A percentile compares a stretch with the other conserved stretches of the same genome.
phyloP scores from a whole-genome alignment of 2,888 invertebrate species.

The Onchidella celtica region DNA sequence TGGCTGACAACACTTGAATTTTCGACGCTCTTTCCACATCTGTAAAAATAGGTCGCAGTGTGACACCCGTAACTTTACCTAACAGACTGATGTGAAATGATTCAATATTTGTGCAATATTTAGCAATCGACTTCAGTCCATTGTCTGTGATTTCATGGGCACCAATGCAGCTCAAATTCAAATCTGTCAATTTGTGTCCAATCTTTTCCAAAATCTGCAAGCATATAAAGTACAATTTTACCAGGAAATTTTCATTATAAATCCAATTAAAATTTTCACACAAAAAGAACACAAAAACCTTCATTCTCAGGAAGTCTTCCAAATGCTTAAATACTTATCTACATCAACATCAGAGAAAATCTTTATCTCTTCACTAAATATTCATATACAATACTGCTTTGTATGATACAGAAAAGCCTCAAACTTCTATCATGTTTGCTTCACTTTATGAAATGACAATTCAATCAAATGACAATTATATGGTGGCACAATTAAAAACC shows the following conservation, averaged over 20 bases:
- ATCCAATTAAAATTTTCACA: no score
- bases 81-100: slow-evolving; percentile 68
- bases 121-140: slow-evolving; percentile 66
- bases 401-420: no score
- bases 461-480: no score
- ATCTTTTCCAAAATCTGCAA: slow-evolving; percentile 68
- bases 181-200: slow-evolving; percentile 61
- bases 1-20: slow-evolving; percentile 63
- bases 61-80: slow-evolving; percentile 60
- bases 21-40: slow-evolving; percentile 61
- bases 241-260: no score
- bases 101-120: slow-evolving; percentile 67
- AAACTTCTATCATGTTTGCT: no score
- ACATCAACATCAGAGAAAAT: neutral
- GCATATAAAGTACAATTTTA: neutral
- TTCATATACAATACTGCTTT: no score
- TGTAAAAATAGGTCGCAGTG: slow-evolving; percentile 67
- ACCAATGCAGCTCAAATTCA: slow-evolving; percentile 73
- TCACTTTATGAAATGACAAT: no score
- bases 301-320: no score
- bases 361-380: neutral
- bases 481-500: no score
- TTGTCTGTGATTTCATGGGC: slow-evolving; percentile 66
- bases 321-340: no score
- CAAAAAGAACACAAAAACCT: no score